Base-by-base conservation (phyloP, 2,797 vertebrate genomes). In the Antennarius maculatus region DNA sequence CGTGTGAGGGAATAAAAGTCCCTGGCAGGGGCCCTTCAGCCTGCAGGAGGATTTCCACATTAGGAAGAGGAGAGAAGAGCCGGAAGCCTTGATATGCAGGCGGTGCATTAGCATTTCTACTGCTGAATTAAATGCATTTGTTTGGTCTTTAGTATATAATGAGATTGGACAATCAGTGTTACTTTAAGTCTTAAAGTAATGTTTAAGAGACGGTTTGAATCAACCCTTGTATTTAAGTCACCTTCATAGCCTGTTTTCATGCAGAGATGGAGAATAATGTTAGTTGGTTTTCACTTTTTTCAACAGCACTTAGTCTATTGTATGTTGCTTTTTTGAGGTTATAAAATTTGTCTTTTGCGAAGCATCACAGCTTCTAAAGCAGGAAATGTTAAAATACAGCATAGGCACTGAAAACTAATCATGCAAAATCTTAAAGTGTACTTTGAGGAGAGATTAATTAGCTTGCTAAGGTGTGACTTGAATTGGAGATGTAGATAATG, bases 1-100 rank as follows among this genome's bases (percentile, higher is more conserved):
- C 71, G 76, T 87, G 84, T 85, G 61, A 62, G 76, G 65, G 79
- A 86, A 92, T 88, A 92, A 91, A 88, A 82, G 86, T 83, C 31
- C 55, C 62, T 85, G 71, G 79, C 68, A 54, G 72, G 59, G 69
- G 71, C 57, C 74, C 80, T 89, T 92, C 83, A 92, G 76, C 55
- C 61, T 51, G 72, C 68, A 68, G 74, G 71, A 86, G 86, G 82
- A 80, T 79, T 80, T 84, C 81, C 81, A 83, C 45, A 18, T 59
- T 71, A 69, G 48, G 76, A 45, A 74, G 73, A 68, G 70, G 76
- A 80, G 58, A 79, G 61, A 75, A 60, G 77, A 84, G 64, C 78
- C n/a, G 58, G 79, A 66, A 70, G 76, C 58, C 74, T 80, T 77
- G 62, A 70, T 77, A 51, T 65, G 62, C 74, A 62, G 67, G 60